Percentiles rank a stretch among this genome's conserved stretches.
Evolutionary conservation across 2,888 invertebrate genomes (phyloP).

Genomic region (Dasypogon diadema): DNA sequence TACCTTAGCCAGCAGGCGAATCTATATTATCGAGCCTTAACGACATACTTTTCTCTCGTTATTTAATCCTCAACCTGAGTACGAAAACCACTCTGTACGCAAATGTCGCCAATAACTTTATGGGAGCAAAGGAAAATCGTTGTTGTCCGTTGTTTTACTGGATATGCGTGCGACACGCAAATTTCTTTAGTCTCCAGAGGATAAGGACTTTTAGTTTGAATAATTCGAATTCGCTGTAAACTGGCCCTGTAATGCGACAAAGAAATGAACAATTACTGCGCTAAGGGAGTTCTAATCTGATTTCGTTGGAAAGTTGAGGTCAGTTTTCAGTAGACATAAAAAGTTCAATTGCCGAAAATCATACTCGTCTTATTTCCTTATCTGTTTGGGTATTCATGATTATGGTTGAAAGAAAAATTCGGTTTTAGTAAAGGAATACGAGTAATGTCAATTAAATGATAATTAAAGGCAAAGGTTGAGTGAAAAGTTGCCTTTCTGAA

Average conservation of each 20-base stretch:
- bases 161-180: slow-evolving; percentile 16
- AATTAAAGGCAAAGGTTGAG: too few relatives aligned
- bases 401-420: too few relatives aligned
- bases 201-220: background rate
- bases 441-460: too few relatives aligned
- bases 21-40: too few relatives aligned
- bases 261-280: background rate
- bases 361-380: background rate
- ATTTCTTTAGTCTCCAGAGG: background rate
- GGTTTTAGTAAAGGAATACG: too few relatives aligned
- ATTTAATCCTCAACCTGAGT: background rate
- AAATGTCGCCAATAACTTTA: background rate
- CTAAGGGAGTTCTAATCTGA: background rate
- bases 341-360: background rate
- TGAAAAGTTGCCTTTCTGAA: too few relatives aligned
- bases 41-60: too few relatives aligned
- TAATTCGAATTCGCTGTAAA: background rate
- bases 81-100: background rate
- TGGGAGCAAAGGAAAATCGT: background rate
- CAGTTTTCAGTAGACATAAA: background rate
- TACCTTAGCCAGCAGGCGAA: too few relatives aligned
- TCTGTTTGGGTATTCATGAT: too few relatives aligned
- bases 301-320: background rate
- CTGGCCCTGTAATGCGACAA: background rate
- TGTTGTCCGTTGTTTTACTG: background rate